Evolutionary conservation across 92 coral and sea anemone species (phyloP), one percentile per base, ranked within the genome.

Genomic region (Parazoanthus darwini): DNA sequence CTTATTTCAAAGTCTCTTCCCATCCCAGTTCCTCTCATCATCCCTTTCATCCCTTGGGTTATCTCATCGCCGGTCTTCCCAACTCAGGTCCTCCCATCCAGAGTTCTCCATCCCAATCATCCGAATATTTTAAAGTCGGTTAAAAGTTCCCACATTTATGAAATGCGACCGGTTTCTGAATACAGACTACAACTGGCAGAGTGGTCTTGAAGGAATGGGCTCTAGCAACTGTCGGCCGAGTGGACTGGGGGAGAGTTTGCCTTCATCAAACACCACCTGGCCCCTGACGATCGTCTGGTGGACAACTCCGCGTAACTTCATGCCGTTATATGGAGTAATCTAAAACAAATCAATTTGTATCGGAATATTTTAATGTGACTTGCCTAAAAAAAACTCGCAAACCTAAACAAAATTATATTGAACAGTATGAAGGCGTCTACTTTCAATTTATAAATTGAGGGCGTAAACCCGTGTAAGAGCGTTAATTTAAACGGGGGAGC

Each of bases 291-390:
- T 88, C 56, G 96, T 94, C 81, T 86, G 88, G 92, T 88, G 92
- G 20, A 94, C 93, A 29, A 92, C 92, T 42, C 96, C 96, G 2
- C 77, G 82, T 74, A 94, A 77, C 65, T 75, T 50, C 92, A 85
- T 92, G 65, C 93, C 93, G 72, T 92, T 86, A 35, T 94, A 94
- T 6, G 96, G 96, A 15, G 96, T 94, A n/a, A 94, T 86, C 96
- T 94, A 42, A 37, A 66, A 82, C 63, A 67, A 48, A 39, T 23
- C 15, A 74, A 75, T 36, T 15, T n/a, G 59, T 54, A 54, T 54
- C 59, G 59, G 18, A 20, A 76, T 20, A 18, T 18, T 15, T 22
- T 2, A 37, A 20, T 75, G 4, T 14, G 25, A 23, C 11, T 16
- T 38, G 9, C 18, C 39, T 0, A 6, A 3, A 11, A 16, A 75